Evolutionary conservation across 2,888 invertebrate genomes (phyloP).

Genomic region (Habrosyne pyritoides): DNA sequence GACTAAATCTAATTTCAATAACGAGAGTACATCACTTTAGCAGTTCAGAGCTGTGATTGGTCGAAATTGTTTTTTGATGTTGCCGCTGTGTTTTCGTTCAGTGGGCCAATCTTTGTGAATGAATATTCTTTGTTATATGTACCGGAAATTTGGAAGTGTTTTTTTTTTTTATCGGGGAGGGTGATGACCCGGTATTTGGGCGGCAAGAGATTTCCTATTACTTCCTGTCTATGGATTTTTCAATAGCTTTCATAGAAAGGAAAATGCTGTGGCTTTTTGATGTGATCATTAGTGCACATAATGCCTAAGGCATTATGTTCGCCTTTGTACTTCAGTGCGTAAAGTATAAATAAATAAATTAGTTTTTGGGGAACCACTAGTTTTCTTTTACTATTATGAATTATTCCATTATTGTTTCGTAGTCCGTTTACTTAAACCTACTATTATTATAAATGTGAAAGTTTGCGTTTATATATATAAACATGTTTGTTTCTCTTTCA

Average conservation of each 20-base stretch:
- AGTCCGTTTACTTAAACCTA: too few relatives aligned
- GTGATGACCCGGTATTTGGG: background rate
- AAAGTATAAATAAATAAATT: too few relatives aligned
- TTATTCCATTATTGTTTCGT: too few relatives aligned
- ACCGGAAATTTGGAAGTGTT: constrained; percentile 31
- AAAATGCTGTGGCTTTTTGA: background rate
- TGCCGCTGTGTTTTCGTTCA: constrained; percentile 13
- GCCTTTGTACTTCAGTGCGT: too few relatives aligned
- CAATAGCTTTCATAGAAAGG: background rate
- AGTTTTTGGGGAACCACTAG: too few relatives aligned
- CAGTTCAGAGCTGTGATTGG: constrained; percentile 34
- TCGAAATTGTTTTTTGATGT: constrained; percentile 43
- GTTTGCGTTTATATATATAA: too few relatives aligned
- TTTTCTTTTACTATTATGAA: too few relatives aligned
- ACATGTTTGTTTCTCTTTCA: too few relatives aligned
- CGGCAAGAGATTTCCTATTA: constrained; percentile 1
- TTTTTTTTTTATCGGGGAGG: constrained; percentile 21
- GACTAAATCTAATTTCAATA: constrained; percentile 39
- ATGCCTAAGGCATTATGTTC: too few relatives aligned
- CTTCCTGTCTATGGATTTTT: constrained; percentile 5
- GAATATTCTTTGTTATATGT: constrained; percentile 6
- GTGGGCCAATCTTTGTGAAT: constrained; percentile 18
- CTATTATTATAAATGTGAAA: too few relatives aligned
- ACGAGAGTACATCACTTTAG: constrained; percentile 20
- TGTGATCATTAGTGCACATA: background rate